Percentiles rank a stretch among this genome's conserved stretches.
Conservation (phyloP, 1,140 invertebrate genomes). For the Microvelia longipes region DNA sequence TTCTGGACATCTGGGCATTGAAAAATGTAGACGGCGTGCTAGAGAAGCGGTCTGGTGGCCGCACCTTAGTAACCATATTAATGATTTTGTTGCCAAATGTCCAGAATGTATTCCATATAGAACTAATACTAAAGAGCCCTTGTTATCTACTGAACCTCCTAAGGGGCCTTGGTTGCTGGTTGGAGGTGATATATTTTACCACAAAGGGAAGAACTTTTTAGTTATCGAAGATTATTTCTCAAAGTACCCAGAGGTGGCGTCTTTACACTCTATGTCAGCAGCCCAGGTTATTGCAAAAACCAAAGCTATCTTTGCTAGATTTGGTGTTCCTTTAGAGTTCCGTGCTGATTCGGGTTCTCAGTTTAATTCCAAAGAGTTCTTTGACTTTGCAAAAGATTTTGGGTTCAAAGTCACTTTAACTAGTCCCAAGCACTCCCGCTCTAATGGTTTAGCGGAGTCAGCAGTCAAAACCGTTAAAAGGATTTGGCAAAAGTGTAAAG, state of each 20-base stretch:
- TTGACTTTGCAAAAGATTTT: not conserved
- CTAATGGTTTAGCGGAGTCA: not conserved
- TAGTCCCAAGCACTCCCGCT: not conserved
- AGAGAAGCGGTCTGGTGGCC: not conserved
- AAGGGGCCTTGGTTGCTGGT: not conserved
- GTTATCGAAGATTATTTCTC: not conserved
- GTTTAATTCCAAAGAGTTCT: not conserved
- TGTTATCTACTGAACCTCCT: not conserved
- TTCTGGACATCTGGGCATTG: not conserved
- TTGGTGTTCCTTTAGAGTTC: not conserved
- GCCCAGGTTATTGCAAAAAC: not conserved
- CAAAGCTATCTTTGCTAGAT: not conserved
- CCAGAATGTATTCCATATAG: not conserved
- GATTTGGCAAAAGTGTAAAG: not conserved
- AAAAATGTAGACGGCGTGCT: not conserved
- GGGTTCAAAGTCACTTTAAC: not conserved
- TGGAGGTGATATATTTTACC: not conserved
- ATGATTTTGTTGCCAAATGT: not conserved
- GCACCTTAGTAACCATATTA: not conserved
- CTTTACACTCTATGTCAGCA: not conserved
- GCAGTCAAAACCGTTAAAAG: not conserved
- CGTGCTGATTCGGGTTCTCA: not conserved
- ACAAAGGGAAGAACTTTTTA: not conserved
- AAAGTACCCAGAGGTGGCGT: not conserved
- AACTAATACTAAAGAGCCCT: not conserved